Conservation (phyloP, 2,888 invertebrate genomes). For the Drosophila borealis region DNA sequence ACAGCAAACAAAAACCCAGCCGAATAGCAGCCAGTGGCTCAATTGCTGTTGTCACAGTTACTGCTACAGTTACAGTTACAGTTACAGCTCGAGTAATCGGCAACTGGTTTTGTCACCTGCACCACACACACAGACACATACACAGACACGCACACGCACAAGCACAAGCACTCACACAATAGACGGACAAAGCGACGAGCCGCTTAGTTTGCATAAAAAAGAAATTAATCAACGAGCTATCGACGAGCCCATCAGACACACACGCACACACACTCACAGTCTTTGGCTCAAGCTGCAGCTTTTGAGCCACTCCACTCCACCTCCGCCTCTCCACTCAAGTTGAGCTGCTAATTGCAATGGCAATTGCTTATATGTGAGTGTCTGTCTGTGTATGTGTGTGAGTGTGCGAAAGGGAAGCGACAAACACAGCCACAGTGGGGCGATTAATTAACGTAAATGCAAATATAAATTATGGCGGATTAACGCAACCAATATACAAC, state of each 20-base stretch:
- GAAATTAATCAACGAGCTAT: constrained; percentile 70
- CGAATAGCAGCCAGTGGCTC: neutral
- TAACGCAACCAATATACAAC: too few species aligned
- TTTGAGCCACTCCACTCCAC: constrained; percentile 55
- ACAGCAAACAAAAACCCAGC: too few species aligned
- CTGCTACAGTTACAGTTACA: constrained; percentile 20
- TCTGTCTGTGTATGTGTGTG: constrained; percentile 4
- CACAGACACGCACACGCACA: too few species aligned
- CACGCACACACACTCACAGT: constrained; percentile 10
- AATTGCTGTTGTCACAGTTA: neutral
- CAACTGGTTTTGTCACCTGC: constrained; percentile 76
- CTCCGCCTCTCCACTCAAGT: constrained; percentile 71
- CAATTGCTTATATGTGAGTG: constrained; percentile 53
- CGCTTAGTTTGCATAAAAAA: constrained; percentile 75
- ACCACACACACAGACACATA: constrained; percentile 9
- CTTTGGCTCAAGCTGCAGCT: constrained; percentile 40
- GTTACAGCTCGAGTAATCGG: constrained; percentile 57
- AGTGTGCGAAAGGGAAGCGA: constrained; percentile 7
- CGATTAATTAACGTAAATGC: constrained; percentile 1
- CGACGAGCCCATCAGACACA: constrained; percentile 36
- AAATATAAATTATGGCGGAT: neutral
- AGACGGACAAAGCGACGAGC: constrained; percentile 29
- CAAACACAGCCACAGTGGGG: constrained; percentile 42
- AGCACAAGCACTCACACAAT: neutral
- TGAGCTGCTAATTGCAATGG: constrained; percentile 80